phyloP scores from a whole-genome alignment of 2,113 vertebrate genomes.

The Rhynchomys soricoides region DNA sequence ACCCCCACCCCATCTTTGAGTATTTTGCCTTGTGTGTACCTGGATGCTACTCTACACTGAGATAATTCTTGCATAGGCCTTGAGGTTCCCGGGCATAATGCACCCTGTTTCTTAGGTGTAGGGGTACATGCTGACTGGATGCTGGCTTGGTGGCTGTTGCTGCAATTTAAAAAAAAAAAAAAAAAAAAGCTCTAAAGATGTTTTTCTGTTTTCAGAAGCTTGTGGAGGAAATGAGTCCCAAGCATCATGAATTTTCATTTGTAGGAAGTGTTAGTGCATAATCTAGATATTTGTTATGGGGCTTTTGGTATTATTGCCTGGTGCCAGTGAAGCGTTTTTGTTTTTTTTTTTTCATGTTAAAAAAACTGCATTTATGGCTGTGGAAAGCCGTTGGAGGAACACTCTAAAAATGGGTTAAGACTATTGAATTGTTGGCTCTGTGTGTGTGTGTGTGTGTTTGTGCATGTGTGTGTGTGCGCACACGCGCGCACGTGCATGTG shows the following conservation, averaged over 20 bases:
- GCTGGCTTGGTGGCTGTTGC: conserved; percentile 66
- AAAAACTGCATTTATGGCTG: conserved; percentile 46
- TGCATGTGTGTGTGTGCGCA: not conserved
- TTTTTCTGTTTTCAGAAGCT: conserved; percentile 77
- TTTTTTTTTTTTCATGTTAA: conserved; percentile 28
- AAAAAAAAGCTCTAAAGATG: conserved; percentile 70
- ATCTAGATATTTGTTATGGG: conserved; percentile 77
- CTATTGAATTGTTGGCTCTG: conserved; percentile 59
- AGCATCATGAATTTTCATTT: conserved; percentile 79
- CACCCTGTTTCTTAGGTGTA: conserved; percentile 41
- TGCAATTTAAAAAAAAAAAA: conserved; percentile 66
- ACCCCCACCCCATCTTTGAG: too few relatives aligned
- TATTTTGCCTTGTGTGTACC: not conserved
- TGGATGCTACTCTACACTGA: not conserved
- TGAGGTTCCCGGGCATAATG: not conserved
- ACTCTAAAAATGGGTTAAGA: conserved; percentile 59
- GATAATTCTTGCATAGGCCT: conserved; percentile 49
- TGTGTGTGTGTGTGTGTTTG: not conserved
- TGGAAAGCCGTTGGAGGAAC: conserved; percentile 65
- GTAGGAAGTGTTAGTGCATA: conserved; percentile 80
- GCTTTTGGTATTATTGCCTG: conserved; percentile 72
- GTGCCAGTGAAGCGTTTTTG: conserved; percentile 49
- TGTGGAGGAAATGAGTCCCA: conserved; percentile 71
- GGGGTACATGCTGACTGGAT: conserved; percentile 52
- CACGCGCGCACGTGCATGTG: too few relatives aligned